phyloP scores from a whole-genome alignment of 1,140 invertebrate genomes.

The Holcopasites calliopsidis region DNA sequence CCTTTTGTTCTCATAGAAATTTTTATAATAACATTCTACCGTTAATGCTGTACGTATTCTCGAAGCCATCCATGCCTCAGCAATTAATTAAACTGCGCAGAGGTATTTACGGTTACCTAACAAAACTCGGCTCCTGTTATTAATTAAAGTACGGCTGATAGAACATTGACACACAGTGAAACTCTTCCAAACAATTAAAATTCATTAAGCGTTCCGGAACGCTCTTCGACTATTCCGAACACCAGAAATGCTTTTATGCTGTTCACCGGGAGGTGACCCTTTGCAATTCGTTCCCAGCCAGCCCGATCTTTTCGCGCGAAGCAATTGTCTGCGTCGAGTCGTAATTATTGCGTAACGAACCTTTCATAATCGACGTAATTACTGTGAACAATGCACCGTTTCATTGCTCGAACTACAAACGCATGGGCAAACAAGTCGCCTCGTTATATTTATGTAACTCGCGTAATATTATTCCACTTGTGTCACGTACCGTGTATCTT shows the following conservation, averaged over 20 bases:
- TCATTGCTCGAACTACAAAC: background rate
- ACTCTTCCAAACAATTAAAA: background rate
- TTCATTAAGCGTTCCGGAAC: background rate
- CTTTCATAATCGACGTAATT: constrained; percentile 4
- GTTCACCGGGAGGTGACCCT: too few relatives aligned
- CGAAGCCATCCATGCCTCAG: too few relatives aligned
- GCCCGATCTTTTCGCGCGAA: background rate
- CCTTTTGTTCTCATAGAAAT: too few relatives aligned
- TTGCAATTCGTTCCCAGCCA: too few relatives aligned
- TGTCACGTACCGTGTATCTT: background rate
- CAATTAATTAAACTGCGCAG: too few relatives aligned
- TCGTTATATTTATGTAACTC: constrained; percentile 9
- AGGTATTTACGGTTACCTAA: too few relatives aligned
- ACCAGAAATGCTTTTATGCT: background rate
- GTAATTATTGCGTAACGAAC: constrained; percentile 11
- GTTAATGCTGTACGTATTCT: too few relatives aligned
- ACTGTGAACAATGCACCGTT: constrained; percentile 1
- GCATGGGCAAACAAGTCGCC: background rate
- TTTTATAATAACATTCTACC: too few relatives aligned
- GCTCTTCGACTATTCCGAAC: too few relatives aligned
- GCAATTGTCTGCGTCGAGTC: constrained; percentile 1
- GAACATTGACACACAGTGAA: background rate
- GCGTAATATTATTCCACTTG: background rate
- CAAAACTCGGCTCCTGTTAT: background rate
- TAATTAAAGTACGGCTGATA: background rate